Base-by-base conservation (phyloP, 2,797 vertebrate species). In the Cottoperca gobio region DNA sequence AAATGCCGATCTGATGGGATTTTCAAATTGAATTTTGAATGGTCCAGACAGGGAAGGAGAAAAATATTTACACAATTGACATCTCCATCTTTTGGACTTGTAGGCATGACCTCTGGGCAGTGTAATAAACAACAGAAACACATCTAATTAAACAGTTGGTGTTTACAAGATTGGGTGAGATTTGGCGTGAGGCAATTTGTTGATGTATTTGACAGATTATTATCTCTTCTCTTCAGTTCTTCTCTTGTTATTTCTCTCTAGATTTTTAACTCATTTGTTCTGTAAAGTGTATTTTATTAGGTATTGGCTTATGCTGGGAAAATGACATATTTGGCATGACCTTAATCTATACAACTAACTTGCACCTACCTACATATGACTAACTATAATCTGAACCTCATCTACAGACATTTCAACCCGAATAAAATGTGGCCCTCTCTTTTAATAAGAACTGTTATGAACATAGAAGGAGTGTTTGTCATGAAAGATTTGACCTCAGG, bases 1-100 rank as follows among this genome's bases (percentile, higher is more conserved):
- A 78, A 95, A 94, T 94, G 92, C 88, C 92, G 91, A 92, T 94
- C 88, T 86, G 92, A 92, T 94, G 91, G 93, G 91, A 88, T 90
- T 95, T 95, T 92, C 89, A 93, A 92, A 90, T 91, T 88, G 88
- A 92, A 90, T 93, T 93, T 91, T 91, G 81, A 94, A 94, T 90
- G 79, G 88, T n/a, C 71, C 89, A 92, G 86, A 91, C 88, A 43
- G 79, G 70, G 87, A 90, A 81, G 85, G 85, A 61, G 81, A 79
- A 90, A 90, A 86, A 90, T 90, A 76, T 91, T 93, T 85, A 84
- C 77, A 83, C 76, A 74, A 91, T 89, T 86, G 83, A 78, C 82
- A 87, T 93, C 85, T 91, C 65, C 75, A 84, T 90, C 88, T 84
- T 64, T 64, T 59, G 67, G 58, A 77, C 64, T 45, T 71, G 73